Percentiles rank a stretch among this genome's conserved stretches.
phyloP scores from a whole-genome alignment of 2,888 invertebrate species.

The Agriotes lineatus region DNA sequence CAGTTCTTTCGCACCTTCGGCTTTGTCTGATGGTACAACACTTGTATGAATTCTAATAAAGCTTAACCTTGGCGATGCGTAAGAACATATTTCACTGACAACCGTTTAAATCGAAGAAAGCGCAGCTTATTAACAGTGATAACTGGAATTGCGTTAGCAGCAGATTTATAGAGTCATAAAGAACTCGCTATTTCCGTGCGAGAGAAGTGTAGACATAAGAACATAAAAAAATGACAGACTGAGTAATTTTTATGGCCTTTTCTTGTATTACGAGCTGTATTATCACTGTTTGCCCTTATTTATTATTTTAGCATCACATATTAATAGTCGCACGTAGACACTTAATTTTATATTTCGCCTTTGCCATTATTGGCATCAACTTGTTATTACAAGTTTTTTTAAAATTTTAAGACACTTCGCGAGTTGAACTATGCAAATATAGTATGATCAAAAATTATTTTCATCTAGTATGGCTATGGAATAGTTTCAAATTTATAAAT shows the following conservation, averaged over 20 bases:
- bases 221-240: not conserved
- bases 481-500: too few relatives aligned
- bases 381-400: too few relatives aligned
- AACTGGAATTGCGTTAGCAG: constrained; percentile 7
- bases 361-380: too few relatives aligned
- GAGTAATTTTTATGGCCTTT: not conserved
- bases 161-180: constrained; percentile 19
- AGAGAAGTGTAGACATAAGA: constrained; percentile 17
- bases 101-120: constrained; percentile 7
- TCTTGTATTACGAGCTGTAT: too few relatives aligned
- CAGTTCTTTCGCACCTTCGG: constrained; percentile 39
- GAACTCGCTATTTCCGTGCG: constrained; percentile 7
- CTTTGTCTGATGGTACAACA: constrained; percentile 33
- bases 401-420: too few relatives aligned
- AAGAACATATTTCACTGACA: constrained; percentile 36
- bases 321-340: too few relatives aligned
- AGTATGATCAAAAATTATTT: too few relatives aligned
- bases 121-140: constrained; percentile 8
- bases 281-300: too few relatives aligned
- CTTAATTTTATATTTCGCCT: too few relatives aligned
- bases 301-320: too few relatives aligned
- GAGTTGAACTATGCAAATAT: too few relatives aligned
- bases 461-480: too few relatives aligned
- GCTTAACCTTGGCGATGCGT: constrained; percentile 25
- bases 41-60: constrained; percentile 42